Evolutionary conservation across 2,888 invertebrate species (phyloP), one percentile per base, ranked within the genome.

Genomic region (Melieria picta): DNA sequence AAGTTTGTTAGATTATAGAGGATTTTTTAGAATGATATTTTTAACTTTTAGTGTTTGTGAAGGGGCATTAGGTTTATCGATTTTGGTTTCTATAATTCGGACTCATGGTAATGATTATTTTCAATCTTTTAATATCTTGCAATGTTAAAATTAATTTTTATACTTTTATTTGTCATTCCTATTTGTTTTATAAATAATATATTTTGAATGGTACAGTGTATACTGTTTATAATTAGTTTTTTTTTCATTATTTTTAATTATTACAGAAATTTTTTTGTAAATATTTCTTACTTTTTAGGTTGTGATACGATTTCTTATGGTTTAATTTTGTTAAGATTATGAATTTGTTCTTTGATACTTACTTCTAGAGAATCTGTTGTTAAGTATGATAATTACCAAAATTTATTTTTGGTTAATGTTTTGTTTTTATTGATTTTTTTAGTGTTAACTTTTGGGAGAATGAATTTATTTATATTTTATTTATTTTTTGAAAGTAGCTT

Each of bases 401-500:
- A 83, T 80, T 88, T 89, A 87, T 90, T 90, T 89, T 82, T 88
- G 80, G 84, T 90, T 78, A 87, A 89, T 84, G 74, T 90, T 80
- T 74, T 89, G 78, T 76, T 89, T 76, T 88, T 91, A 84, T 81
- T 90, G 82, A 76, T 90, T 79, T 86, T 89, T 80, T 88, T 91
- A 84, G 83, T 87, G 86, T 78, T 90, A 79, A 89, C 89, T 83
- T 91, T 92, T 90, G 87, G 84, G 71, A 83, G 85, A 6, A 83
- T 88, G 83, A 90, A 89, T 89, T 87, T 91, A 71, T 74, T 92
- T 87, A 79, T 89, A 80, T 92, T 92, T 90, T 92, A 91, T 90
- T 87, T 92, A 85, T 91, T 90, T 89, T 93, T 92, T 91, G 92
- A 92, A 72, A 85, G 88, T 4, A 91, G 91, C 4, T 88, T 92